Conservation (phyloP, 2,888 invertebrate genomes). For the Neuroscelio doddi region DNA sequence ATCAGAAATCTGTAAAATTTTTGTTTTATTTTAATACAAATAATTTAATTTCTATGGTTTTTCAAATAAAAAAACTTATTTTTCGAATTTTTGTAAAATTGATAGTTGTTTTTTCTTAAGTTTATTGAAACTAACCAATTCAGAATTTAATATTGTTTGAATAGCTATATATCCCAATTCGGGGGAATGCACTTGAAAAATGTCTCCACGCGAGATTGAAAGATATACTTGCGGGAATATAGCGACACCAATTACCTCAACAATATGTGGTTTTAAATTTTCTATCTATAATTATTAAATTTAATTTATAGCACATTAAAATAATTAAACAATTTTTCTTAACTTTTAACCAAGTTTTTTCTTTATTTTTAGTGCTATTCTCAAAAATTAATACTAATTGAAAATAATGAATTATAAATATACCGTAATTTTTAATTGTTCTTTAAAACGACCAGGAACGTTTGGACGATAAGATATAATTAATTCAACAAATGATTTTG, state of each 20-base stretch:
- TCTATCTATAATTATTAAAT: neutral
- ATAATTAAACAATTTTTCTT: too few relatives aligned
- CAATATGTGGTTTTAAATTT: neutral
- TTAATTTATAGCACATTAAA: too few relatives aligned
- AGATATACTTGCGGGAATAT: conserved; percentile 2
- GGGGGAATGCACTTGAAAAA: neutral
- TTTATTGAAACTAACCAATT: neutral
- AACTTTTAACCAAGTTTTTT: too few relatives aligned
- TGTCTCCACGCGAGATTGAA: neutral
- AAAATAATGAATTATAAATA: too few relatives aligned
- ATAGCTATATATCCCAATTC: conserved; percentile 1
- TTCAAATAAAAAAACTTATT: neutral
- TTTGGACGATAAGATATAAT: too few relatives aligned
- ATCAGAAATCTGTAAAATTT: neutral
- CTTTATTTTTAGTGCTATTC: too few relatives aligned
- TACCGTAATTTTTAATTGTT: neutral
- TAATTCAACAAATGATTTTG: too few relatives aligned
- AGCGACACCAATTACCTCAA: neutral
- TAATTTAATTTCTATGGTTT: too few relatives aligned
- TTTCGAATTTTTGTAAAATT: neutral
- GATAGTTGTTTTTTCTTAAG: too few relatives aligned
- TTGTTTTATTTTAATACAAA: neutral
- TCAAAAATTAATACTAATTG: too few relatives aligned
- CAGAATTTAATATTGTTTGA: neutral
- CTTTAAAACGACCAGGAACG: too few relatives aligned